Conservation (phyloP, 2,113 vertebrate genomes). For the Daboia siamensis region DNA sequence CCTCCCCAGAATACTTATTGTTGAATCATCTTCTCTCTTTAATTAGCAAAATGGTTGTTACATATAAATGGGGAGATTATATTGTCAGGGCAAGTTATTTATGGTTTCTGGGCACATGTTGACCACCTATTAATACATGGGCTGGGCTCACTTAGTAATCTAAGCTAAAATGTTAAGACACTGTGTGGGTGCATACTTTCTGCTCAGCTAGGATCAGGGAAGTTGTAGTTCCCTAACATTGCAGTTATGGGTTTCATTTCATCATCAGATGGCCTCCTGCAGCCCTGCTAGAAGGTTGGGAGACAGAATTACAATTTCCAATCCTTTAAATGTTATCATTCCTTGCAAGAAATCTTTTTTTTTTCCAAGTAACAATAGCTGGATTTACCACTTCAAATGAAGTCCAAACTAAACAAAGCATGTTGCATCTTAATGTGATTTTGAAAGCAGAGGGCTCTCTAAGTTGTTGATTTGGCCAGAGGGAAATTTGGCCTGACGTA, state of each 20-base stretch:
- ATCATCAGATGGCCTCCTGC: background rate
- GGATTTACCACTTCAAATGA: background rate
- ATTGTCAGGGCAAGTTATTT: background rate
- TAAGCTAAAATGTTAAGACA: background rate
- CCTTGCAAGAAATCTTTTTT: background rate
- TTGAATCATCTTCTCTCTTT: background rate
- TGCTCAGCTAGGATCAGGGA: background rate
- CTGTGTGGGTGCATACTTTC: background rate
- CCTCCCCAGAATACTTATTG: background rate
- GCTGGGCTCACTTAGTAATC: background rate
- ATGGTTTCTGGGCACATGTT: background rate
- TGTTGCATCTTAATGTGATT: background rate
- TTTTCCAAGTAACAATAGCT: background rate
- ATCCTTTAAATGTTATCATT: background rate
- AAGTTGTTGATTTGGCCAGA: background rate
- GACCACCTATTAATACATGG: background rate
- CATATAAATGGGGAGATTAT: background rate
- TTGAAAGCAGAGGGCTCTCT: background rate
- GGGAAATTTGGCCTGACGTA: background rate
- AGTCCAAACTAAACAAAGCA: background rate
- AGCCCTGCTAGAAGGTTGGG: background rate
- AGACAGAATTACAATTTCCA: background rate
- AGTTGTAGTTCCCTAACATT: background rate
- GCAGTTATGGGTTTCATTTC: background rate
- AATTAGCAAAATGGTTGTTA: background rate